Conservation (phyloP, 2,113 vertebrate genomes). For the Anoura caudifer region DNA sequence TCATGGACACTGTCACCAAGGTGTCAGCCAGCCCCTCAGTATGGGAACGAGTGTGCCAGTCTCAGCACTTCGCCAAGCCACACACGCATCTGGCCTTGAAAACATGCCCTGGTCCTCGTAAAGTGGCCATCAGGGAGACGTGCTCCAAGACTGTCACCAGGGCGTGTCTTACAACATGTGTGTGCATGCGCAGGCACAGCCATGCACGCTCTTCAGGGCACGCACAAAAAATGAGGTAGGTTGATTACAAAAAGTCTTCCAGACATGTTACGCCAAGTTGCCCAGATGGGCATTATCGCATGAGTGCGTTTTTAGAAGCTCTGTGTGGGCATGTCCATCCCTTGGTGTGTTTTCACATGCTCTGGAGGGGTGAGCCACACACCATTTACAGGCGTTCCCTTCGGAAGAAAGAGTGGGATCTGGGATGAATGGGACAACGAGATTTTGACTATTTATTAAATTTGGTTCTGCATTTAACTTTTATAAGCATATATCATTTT, state of each 20-base stretch:
- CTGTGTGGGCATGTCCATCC: rapidly evolving
- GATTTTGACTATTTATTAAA: background rate
- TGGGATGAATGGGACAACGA: background rate
- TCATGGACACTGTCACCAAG: rapidly evolving
- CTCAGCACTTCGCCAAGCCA: rapidly evolving
- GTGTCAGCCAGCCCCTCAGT: rapidly evolving
- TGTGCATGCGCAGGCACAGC: rapidly evolving
- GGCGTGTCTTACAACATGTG: rapidly evolving
- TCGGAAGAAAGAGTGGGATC: too few species aligned
- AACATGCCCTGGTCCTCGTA: rapidly evolving
- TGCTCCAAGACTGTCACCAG: rapidly evolving
- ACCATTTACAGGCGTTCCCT: background rate
- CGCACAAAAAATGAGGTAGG: rapidly evolving
- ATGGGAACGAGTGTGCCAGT: rapidly evolving
- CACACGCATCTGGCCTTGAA: background rate
- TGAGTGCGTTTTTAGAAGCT: background rate
- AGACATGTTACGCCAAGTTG: too few species aligned
- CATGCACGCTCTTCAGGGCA: rapidly evolving
- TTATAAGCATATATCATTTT: background rate
- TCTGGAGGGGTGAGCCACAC: background rate
- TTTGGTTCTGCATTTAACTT: background rate
- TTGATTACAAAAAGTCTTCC: background rate
- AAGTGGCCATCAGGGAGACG: rapidly evolving
- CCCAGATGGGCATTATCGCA: rapidly evolving
- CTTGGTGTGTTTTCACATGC: background rate